Base-by-base conservation (phyloP, 1,140 invertebrate genomes). In the Gryon sp. region DNA sequence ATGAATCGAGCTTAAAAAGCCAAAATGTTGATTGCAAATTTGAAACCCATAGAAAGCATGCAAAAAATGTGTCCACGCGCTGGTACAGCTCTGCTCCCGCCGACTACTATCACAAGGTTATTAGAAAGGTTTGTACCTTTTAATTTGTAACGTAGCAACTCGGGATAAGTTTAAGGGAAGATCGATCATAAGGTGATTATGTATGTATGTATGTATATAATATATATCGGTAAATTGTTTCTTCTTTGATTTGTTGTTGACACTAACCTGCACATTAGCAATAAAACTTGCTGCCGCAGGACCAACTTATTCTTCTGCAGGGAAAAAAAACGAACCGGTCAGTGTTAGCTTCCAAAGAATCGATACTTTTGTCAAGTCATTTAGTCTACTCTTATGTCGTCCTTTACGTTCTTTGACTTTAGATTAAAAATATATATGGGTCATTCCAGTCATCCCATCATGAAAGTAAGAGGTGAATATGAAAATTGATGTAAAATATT, bases 181-280 rank as follows among this genome's bases (percentile, higher is more conserved):
- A 82, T 84, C 76, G 79, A 86, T 78, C 74, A 48, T 84, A 82
- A 84, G 78, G 68, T 72, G 63, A 79, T 43, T 74, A 63, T 65
- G 40, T 53, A 62, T 12, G 32, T n/a, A 12, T 1, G 11, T 12
- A 34, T 12, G 11, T 66, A 75, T 68, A 41, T 43, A n/a, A n/a
- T n/a, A 19, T 53, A 43, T 76, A 68, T 68, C 34, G 28, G 45
- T 82, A 80, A 80, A 46, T 62, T 69, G 63, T 82, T 86, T 84
- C 76, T 79, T 81, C 82, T 73, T 84, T 83, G 82, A 82, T 73
- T 81, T 76, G 76, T 80, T 60, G 76, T 79, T 80, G 83, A 89
- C 88, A 91, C 91, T 91, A 90, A 92, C 92, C 92, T 92, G 90
- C 93, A 94, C 93, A 94, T 94, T 78, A 94, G 90, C 79, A 93